Base-by-base conservation (phyloP, 2,113 vertebrate species). In the Halichoerus grypus region DNA sequence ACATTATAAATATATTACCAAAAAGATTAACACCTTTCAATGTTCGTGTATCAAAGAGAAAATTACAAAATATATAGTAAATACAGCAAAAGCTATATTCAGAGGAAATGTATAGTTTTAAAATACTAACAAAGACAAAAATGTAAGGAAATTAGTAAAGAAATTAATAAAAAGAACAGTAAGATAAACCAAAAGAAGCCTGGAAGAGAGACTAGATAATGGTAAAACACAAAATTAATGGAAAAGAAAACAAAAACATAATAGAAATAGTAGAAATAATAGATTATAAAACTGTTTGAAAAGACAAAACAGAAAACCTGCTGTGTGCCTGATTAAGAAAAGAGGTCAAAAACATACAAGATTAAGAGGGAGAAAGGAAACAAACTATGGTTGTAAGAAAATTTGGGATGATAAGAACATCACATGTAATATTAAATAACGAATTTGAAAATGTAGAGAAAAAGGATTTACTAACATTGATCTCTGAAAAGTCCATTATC, bases 351-450 rank as follows among this genome's bases (percentile, higher is more conserved):
- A 88, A 81, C 19, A 39, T 21, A 22, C 2, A 91, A 82, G 13
- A 69, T 51, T 81, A 90, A 33, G 31, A 93, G 42, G 74, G 28
- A 67, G 49, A 95, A 94, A 77, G 33, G 28, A 89, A 93, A 93
- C 3, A 77, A 93, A 67, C 5, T 49, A 28, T 31, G 55, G 2
- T 26, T 33, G 4, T 69, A 80, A 83, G 19, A 87, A 91, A 87
- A 81, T 53, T 16, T 82, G 71, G 59, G 33, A 61, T 69, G 69
- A 65, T 57, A 67, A 91, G 12, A 91, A 81, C 77, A 65, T 63
- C 61, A 51, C 5, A 63, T 88, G 16, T 6, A 63, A n/a, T 42
- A 36, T 39, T 36, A 69, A 7, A 72, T 21, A 89, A 63, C 5
- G 84, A 90, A 33, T 61, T 53, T 85, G 5, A 55, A 92, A 90